Evolutionary conservation across 35 echinoderm and acorn worm genomes (phyloP), one percentile per base, ranked within the genome.

Genomic region (Anneissia japonica): DNA sequence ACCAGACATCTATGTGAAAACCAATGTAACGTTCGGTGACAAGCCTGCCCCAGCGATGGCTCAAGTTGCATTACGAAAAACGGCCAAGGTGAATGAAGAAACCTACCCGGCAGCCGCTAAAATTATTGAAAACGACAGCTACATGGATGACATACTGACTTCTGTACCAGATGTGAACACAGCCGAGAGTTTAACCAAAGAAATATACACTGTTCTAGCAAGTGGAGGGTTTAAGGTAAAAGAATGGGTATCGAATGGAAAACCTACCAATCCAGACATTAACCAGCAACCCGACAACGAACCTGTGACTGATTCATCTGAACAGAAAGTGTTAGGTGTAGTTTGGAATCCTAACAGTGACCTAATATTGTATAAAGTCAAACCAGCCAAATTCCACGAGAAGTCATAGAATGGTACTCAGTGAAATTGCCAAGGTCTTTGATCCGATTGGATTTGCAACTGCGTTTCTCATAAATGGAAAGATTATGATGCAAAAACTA

Each of bases 91-190:
- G 0, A 37, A 72, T 78, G 77, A 82, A 34, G 32, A 10, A 3
- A 33, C 0, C 26, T 41, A 86, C 77, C 88, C 88, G 35, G 46
- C 76, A 30, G 88, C 87, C 38, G 46, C 88, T 64, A 9, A 74
- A 37, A 26, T 77, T 26, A 30, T 93, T 30, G 76, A 76, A 36
- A 23, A 82, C 12, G 88, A 86, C 38, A 91, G 85, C 35, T 94
- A 94, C 23, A 95, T 95, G 93, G 93, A 91, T 88, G 89, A 95
- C 86, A 95, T 91, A 2, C 85, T 81, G 39, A 76, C 72, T 7
- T 93, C 92, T 11, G 83, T 90, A 13, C 0, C 5, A 10, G 21
- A 35, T 32, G 32, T 77, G 5, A 32, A 9, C 0, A 77, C 3
- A 37, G 75, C 75, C 75, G 9, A 32, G 26, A 16, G 86, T 91